Conservation (phyloP, 1,140 invertebrate genomes). For the Sipha flava region DNA sequence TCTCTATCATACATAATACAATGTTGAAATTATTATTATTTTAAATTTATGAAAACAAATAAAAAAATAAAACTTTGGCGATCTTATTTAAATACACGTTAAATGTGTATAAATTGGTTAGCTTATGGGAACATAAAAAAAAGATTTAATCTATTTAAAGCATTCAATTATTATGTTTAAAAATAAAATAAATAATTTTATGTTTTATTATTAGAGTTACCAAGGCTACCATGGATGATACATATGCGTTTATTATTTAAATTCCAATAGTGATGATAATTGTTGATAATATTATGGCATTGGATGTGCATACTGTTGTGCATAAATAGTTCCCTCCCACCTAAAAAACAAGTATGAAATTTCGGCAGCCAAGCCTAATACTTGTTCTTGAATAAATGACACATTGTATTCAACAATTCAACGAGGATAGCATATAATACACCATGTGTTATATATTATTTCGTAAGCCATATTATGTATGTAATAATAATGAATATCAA, state of each 20-base stretch:
- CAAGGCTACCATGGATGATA: no score
- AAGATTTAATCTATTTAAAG: no score
- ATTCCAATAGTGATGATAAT: neutral
- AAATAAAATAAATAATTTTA: no score
- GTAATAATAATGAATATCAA: neutral
- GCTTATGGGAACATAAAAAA: no score
- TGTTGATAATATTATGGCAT: neutral
- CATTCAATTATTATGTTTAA: no score
- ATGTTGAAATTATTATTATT: no score
- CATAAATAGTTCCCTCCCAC: neutral
- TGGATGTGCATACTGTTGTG: neutral
- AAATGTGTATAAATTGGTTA: no score
- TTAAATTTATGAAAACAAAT: no score
- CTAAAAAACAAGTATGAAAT: neutral
- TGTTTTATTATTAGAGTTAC: neutral
- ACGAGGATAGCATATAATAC: neutral
- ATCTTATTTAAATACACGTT: no score
- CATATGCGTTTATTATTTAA: neutral
- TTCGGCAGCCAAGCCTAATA: neutral
- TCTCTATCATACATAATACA: no score
- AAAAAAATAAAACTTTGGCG: no score
- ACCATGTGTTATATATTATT: neutral
- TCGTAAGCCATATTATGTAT: neutral
- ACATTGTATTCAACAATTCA: neutral
- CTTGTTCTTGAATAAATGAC: neutral